These are phyloP conservation scores for Borostomias antarcticus DNA, from an alignment of 2,797 vertebrate species.

Conservation along the genomic window DNA sequence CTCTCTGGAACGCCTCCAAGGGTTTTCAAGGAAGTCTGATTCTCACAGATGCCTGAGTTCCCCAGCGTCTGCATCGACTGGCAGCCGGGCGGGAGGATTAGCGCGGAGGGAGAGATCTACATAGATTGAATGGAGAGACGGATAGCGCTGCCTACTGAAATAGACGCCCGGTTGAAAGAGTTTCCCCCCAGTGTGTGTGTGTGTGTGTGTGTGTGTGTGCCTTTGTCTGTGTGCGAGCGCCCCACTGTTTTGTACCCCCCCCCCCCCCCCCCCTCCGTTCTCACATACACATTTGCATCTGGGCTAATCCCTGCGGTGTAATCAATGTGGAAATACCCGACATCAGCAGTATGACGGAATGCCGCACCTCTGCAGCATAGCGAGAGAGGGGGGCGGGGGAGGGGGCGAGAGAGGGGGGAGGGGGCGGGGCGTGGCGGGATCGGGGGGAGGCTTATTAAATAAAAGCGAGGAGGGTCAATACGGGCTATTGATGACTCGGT, in stretches of 20 bases:
- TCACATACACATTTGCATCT: slow-evolving; percentile 65
- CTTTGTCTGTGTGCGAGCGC: not conserved
- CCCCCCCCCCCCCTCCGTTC: not conserved
- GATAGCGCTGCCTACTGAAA: no score
- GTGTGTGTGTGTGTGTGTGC: not conserved
- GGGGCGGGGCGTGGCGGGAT: no score
- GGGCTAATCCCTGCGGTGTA: slow-evolving; percentile 75
- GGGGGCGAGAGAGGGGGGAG: slow-evolving; percentile 45
- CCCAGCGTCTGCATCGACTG: not conserved
- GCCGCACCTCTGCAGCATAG: slow-evolving; percentile 65
- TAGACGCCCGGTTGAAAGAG: no score
- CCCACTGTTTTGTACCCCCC: not conserved
- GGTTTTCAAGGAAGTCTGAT: not conserved
- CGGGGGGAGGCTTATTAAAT: slow-evolving; percentile 78
- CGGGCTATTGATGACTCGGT: slow-evolving; percentile 69
- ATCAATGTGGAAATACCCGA: slow-evolving; percentile 76
- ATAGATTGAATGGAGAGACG: not conserved
- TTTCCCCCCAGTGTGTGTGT: not conserved
- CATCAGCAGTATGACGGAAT: slow-evolving; percentile 76
- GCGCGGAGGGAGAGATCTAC: not conserved
- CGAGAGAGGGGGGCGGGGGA: slow-evolving; percentile 53
- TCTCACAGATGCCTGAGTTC: slow-evolving; percentile 2
- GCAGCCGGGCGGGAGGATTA: not conserved
- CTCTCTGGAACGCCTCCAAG: not conserved
- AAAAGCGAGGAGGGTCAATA: slow-evolving; percentile 80